These are phyloP conservation scores for Villa cingulata DNA, from an alignment of 2,888 invertebrate genomes.

Conservation along the genomic window DNA sequence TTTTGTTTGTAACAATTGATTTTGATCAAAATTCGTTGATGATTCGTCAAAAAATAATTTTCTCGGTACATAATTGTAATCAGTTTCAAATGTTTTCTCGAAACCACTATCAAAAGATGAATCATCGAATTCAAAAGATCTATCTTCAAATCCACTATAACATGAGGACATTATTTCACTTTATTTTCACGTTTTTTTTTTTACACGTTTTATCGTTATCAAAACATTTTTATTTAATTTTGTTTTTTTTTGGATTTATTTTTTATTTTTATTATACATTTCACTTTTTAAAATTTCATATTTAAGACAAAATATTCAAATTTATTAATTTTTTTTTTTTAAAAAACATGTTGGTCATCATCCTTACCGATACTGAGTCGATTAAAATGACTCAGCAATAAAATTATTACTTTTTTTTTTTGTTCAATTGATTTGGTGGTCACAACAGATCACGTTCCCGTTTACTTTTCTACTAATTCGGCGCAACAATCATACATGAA, in stretches of 20 bases:
- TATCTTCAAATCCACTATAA: slow-evolving; percentile 31
- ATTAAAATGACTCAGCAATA: not conserved
- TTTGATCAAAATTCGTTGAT: not conserved
- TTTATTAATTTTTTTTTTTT: too few species aligned
- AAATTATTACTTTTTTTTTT: too few species aligned
- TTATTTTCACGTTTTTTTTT: not conserved
- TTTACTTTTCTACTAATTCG: slow-evolving; percentile 31
- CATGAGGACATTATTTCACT: slow-evolving; percentile 29
- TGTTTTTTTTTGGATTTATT: not conserved
- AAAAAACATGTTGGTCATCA: not conserved
- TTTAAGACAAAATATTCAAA: too few species aligned
- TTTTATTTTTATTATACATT: too few species aligned
- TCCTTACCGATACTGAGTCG: too few species aligned
- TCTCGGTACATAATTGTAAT: slow-evolving; percentile 22
- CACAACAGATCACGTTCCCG: slow-evolving; percentile 28
- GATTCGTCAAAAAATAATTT: slow-evolving; percentile 28
- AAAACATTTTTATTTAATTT: too few species aligned
- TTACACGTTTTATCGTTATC: too few species aligned
- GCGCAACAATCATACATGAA: slow-evolving; percentile 24
- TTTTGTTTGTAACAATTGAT: not conserved
- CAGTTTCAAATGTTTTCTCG: slow-evolving; percentile 52
- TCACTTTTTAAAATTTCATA: too few species aligned
- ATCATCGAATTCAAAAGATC: slow-evolving; percentile 35
- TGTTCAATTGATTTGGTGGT: not conserved
- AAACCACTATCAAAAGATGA: slow-evolving; percentile 67